Base-by-base conservation (phyloP, 2,888 invertebrate species). In the Trissoscelio sp. region DNA sequence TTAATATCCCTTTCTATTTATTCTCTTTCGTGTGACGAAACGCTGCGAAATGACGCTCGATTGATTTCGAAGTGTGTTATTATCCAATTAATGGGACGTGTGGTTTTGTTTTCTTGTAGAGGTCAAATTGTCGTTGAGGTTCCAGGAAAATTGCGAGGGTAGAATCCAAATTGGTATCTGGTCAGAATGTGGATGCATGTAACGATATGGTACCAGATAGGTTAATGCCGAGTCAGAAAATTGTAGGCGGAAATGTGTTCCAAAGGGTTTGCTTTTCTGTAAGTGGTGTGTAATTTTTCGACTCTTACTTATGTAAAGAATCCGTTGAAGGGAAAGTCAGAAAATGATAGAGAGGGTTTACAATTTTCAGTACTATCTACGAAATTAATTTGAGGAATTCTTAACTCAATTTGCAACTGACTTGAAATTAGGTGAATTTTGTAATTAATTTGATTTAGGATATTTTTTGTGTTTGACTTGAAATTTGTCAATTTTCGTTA, bases 71-170 rank as follows among this genome's bases (percentile, higher is more conserved):
- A 39, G 55, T 42, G 18, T 7, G 53, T 67, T 16, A 67, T 67
- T 67, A 67, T 66, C 51, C 53, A 51, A 53, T 66, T 66, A 66
- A 66, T 53, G 66, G 18, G 51, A 64, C 37, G 46, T 18, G 46
- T 28, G 14, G 6, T 22, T 44, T 42, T 39, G 6, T 22, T 44
- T 58, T 39, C 39, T 16, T 34, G 3, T 11, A 3, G 55, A 55
- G 31, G 31, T 34, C 34, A 18, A 31, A 16, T 18, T 55, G 34
- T 51, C 51, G 51, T n/a, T 24, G 51, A 51, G 51, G 28, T 51
- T 55, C 24, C 6, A 1, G 24, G 42, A 28, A 60, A 60, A 60
- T 37, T 42, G 28, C 34, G 57, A 39, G 57, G 48, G 37, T 57
- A 55, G n/a, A 14, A 55, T 34, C 12, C 3, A 31, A 34, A 34